Evolutionary conservation across 2,113 vertebrate genomes (phyloP), one percentile per base, ranked within the genome.

Genomic region (Oophaga pumilio): DNA sequence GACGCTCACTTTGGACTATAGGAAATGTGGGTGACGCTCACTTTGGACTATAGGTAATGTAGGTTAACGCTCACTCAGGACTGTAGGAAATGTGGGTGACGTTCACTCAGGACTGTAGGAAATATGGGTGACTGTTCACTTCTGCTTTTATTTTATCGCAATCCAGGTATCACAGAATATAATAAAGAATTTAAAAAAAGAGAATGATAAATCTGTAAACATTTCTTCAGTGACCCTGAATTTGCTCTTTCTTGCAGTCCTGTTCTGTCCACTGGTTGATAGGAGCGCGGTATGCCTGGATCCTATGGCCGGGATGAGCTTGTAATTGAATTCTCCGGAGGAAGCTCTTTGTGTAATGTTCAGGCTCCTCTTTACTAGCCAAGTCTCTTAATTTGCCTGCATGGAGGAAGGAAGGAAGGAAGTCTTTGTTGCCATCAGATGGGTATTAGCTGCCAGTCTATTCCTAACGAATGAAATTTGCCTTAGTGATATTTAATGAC

Each of bases 361-460:
- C 14, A 79, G 77, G 81, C 77, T 80, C 52, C 11, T 57, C 26
- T 76, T 43, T 62, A 17, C 57, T 64, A 62, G 56, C 56, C 10
- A 56, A 76, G 9, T 17, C 84, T 76, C 83, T 28, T 76, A 43
- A 53, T 78, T 85, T 60, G 26, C 73, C 20, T 64, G 57, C 24
- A 18, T 26, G 1, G 69, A 68, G 43, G 86, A 69, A 87, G 86
- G 78, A 78, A 87, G 85, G 79, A 87, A 87, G 86, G 78, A 87
- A 82, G 78, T 87, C 22, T 66, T 78, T 57, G 14, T 68, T 73
- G 33, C 77, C 77, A 74, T 82, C 79, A 53, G 73, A 83, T 71
- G 69, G 66, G 78, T 78, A 82, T 76, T 20, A 73, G 53, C 85
- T 60, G 66, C 20, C 26, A 62, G 59, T 78, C 53, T 26, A 71